These are phyloP conservation scores for Tamias sibiricus DNA, from an alignment of 2,113 vertebrate genomes.

Conservation along the genomic window DNA sequence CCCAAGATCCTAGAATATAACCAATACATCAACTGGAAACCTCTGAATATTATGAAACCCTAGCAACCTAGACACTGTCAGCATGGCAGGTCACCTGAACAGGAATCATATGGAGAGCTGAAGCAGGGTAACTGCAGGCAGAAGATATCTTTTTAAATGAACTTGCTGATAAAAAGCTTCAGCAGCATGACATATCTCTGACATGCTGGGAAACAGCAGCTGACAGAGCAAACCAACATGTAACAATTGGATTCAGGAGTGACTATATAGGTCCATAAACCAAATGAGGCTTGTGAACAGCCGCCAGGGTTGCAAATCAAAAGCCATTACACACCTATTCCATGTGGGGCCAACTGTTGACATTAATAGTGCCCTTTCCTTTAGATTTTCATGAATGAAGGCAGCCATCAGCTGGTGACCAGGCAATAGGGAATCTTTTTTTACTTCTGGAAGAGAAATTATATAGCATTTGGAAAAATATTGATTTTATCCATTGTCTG, in stretches of 20 bases:
- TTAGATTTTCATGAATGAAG: slow-evolving; percentile 41
- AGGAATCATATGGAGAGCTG: slow-evolving; percentile 31
- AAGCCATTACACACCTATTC: slow-evolving; percentile 52
- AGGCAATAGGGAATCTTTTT: neutral
- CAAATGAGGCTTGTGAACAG: slow-evolving; percentile 69
- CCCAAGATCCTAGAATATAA: neutral
- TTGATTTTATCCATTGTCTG: neutral
- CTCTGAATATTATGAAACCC: neutral
- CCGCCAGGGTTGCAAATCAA: slow-evolving; percentile 59
- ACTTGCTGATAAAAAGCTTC: slow-evolving; percentile 71
- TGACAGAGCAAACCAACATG: slow-evolving; percentile 60
- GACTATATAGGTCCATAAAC: slow-evolving; percentile 59
- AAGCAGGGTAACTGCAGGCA: slow-evolving; percentile 50
- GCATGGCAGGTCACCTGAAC: slow-evolving; percentile 10
- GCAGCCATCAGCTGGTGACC: neutral
- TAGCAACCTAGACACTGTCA: neutral
- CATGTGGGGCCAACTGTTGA: neutral
- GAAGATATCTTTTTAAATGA: slow-evolving; percentile 61
- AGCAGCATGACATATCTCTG: slow-evolving; percentile 56
- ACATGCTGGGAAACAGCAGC: slow-evolving; percentile 64
- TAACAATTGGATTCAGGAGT: slow-evolving; percentile 55
- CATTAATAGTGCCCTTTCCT: slow-evolving; percentile 1
- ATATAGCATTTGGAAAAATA: neutral
- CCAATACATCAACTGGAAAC: neutral
- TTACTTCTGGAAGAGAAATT: slow-evolving; percentile 15